phyloP scores from a whole-genome alignment of 1,140 invertebrate species.

The Hormaphis cornu region DNA sequence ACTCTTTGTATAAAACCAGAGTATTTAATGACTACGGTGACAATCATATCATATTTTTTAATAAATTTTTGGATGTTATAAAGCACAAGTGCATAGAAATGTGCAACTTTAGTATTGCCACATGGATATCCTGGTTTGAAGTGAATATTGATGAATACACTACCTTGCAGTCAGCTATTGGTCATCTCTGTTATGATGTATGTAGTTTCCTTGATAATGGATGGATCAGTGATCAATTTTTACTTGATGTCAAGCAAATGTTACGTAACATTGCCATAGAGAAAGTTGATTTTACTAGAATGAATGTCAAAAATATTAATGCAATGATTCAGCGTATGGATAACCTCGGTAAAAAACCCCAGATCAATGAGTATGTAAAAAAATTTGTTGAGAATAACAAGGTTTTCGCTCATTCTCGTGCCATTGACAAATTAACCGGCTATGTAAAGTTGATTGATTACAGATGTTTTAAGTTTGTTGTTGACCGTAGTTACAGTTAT shows the following conservation, averaged over 20 bases:
- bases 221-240: not conserved
- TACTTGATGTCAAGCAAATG: not conserved
- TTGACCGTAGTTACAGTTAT: not conserved
- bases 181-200: constrained; percentile 14
- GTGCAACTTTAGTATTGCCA: constrained; percentile 3
- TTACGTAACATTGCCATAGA: not conserved
- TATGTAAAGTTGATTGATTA: not conserved
- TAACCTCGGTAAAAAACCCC: not conserved
- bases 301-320: not conserved
- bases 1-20: not conserved
- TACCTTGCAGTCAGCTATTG: not conserved
- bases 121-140: constrained; percentile 17
- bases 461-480: not conserved
- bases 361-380: not conserved
- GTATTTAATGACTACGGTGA: not conserved
- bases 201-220: not conserved
- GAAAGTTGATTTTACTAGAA: not conserved
- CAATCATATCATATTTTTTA: not conserved
- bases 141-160: constrained; percentile 3
- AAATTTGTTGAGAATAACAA: not conserved
- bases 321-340: not conserved
- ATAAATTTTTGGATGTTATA: not conserved
- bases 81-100: not conserved
- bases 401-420: not conserved
- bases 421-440: not conserved